A percentile compares a stretch with the other conserved stretches of the same genome.
These are phyloP conservation scores for Corvus hawaiiensis DNA, from an alignment of 2,113 vertebrate genomes.

Conservation along the genomic window DNA sequence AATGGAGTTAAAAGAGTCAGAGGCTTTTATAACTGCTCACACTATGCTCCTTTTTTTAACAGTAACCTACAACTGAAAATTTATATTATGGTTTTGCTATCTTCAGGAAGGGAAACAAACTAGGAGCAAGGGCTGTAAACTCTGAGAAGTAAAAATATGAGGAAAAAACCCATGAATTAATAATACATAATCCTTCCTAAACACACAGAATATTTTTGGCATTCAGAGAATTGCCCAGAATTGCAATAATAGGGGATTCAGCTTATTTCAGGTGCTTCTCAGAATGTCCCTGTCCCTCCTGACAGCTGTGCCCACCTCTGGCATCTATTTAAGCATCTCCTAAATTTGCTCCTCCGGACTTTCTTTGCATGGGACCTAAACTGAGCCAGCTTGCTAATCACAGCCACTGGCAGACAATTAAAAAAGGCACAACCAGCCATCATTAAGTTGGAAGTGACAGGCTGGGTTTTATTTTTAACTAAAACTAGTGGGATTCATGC, in stretches of 20 bases:
- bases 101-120: not conserved
- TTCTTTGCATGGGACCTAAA: not conserved
- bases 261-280: not conserved
- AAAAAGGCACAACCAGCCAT: not conserved
- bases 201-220: not conserved
- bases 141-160: not conserved
- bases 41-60: not conserved
- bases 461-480: conserved; percentile 23
- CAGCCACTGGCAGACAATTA: not conserved
- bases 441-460: not conserved
- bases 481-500: not conserved
- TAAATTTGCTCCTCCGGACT: not conserved
- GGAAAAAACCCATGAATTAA: not conserved
- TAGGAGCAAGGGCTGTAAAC: not conserved
- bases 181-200: not conserved
- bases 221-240: not conserved
- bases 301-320: not conserved
- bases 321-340: not conserved
- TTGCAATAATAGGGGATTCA: not conserved
- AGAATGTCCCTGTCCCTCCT: not conserved
- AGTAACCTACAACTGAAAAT: not conserved
- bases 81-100: not conserved
- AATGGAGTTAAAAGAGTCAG: not conserved
- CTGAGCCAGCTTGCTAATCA: conserved; percentile 3
- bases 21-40: not conserved